Evolutionary conservation across 37 sponge, comb jelly and placozoan species (phyloP).

Genomic region (Cladorhizidae sp.): DNA sequence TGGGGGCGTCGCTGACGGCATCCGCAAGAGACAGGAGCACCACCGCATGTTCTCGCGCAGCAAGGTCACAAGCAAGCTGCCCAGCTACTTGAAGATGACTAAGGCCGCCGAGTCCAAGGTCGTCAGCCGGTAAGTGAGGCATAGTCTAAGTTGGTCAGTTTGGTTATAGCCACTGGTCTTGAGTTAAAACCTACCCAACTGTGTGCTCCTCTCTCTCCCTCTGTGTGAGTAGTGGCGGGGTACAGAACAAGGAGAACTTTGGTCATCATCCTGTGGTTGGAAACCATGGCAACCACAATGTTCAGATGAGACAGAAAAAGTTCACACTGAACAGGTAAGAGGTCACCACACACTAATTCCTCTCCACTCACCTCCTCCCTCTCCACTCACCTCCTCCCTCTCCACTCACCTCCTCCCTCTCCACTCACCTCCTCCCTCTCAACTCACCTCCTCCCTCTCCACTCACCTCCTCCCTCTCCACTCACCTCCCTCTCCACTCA

Average conservation of each 20-base stretch:
- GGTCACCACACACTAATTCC: no score
- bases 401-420: neutral
- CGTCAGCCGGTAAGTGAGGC: constrained; percentile 14
- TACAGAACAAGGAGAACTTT: constrained; percentile 9
- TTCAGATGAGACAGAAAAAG: neutral
- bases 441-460: neutral
- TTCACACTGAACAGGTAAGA: neutral
- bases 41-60: neutral
- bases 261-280: neutral
- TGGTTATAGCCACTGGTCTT: neutral
- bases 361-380: neutral
- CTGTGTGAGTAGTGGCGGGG: neutral
- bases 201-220: constrained; percentile 6
- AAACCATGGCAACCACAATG: neutral
- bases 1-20: no score
- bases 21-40: neutral
- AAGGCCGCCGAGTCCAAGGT: constrained; percentile 62
- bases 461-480: constrained; percentile 10
- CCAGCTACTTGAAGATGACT: constrained; percentile 59
- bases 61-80: neutral
- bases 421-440: neutral
- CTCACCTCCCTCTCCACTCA: neutral
- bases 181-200: neutral
- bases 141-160: neutral
- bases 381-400: neutral